Percentiles rank a stretch among this genome's conserved stretches.
Evolutionary conservation across 2,797 vertebrate species (phyloP).

Genomic region (Poeciliopsis turneri): DNA sequence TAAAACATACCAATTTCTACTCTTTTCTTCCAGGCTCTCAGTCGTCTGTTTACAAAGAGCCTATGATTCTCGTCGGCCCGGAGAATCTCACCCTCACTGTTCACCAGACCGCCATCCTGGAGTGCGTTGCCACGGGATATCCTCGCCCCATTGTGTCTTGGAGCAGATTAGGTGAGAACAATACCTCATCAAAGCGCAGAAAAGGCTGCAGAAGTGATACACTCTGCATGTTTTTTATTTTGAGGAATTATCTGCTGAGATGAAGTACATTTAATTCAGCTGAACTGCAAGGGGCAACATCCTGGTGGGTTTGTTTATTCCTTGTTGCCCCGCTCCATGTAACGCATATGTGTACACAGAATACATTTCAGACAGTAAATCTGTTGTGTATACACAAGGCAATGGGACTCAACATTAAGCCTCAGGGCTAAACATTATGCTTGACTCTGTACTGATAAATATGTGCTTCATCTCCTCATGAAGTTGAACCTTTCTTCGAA

Average conservation of each 20-base stretch:
- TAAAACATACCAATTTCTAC: slow-evolving; percentile 61
- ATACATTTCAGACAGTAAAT: slow-evolving; percentile 32
- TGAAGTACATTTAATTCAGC: not conserved
- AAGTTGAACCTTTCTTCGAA: slow-evolving; percentile 52
- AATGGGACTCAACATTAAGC: slow-evolving; percentile 40
- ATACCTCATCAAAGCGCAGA: slow-evolving; percentile 1
- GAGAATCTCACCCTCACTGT: slow-evolving; percentile 98
- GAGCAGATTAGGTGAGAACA: slow-evolving; percentile 94
- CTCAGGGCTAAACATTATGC: slow-evolving; percentile 57
- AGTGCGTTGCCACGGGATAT: slow-evolving; percentile 97
- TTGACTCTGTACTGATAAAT: slow-evolving; percentile 56
- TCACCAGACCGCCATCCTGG: slow-evolving; percentile 97
- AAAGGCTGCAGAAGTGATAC: not conserved
- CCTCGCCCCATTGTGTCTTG: slow-evolving; percentile 98
- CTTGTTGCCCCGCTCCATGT: slow-evolving; percentile 15
- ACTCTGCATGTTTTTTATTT: not conserved
- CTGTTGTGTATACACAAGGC: slow-evolving; percentile 42
- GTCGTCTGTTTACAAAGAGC: slow-evolving; percentile 95
- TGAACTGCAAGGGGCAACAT: slow-evolving; percentile 9
- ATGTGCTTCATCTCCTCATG: slow-evolving; percentile 48
- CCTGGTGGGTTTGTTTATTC: slow-evolving; percentile 21
- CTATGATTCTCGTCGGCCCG: slow-evolving; percentile 93
- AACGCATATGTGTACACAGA: slow-evolving; percentile 27
- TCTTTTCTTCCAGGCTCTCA: slow-evolving; percentile 83
- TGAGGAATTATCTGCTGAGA: not conserved